Evolutionary conservation across 2,888 invertebrate genomes (phyloP).

Genomic region (Coronaproctus castanopsis): DNA sequence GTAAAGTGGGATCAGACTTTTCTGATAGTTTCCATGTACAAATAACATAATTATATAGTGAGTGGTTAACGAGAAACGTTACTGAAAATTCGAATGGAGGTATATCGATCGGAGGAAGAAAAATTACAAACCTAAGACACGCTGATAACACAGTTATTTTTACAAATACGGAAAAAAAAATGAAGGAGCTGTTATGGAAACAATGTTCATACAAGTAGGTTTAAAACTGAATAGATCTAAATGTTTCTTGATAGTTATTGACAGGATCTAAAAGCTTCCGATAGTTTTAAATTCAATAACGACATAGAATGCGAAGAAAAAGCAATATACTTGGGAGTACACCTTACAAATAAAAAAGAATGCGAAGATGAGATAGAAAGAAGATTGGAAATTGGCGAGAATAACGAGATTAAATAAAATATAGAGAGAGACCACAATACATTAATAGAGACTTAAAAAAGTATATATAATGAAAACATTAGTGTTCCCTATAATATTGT

Average conservation of each 20-base stretch:
- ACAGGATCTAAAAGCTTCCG: not conserved
- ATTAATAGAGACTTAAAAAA: not conserved
- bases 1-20: not conserved
- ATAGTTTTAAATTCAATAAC: not conserved
- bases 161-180: not conserved
- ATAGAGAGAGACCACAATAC: not conserved
- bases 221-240: not conserved
- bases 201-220: not conserved
- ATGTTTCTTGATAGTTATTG: not conserved
- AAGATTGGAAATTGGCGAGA: not conserved
- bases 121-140: not conserved
- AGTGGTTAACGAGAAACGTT: not conserved
- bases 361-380: not conserved
- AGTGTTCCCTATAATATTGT: not conserved
- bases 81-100: too few relatives aligned
- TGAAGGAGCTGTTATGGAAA: not conserved
- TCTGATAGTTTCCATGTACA: not conserved
- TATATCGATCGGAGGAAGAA: not conserved
- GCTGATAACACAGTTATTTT: not conserved
- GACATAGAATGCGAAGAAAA: not conserved
- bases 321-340: not conserved
- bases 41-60: not conserved
- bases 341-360: not conserved
- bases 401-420: not conserved
- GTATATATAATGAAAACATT: not conserved